phyloP scores from a whole-genome alignment of 2,797 vertebrate genomes.

The Crotalus adamanteus region DNA sequence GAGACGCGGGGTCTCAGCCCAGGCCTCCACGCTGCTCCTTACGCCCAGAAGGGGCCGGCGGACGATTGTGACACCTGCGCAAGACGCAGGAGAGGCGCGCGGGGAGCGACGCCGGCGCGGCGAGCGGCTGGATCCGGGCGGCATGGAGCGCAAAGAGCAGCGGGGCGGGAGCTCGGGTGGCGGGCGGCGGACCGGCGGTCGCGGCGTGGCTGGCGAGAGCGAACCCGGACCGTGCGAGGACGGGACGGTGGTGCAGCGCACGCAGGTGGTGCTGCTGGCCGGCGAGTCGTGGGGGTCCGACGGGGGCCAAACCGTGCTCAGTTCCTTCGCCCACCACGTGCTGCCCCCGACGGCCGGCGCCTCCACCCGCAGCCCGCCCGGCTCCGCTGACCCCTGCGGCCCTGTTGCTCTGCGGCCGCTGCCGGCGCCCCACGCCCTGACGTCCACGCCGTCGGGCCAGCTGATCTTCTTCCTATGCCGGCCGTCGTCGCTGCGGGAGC shows the following conservation, averaged over 20 bases:
- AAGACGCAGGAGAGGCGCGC: neutral
- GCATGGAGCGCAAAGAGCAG: neutral
- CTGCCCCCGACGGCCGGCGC: neutral
- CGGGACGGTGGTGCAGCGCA: conserved; percentile 25
- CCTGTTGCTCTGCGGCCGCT: neutral
- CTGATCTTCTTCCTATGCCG: conserved; percentile 29
- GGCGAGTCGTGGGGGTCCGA: conserved; percentile 8
- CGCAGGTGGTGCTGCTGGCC: conserved; percentile 25
- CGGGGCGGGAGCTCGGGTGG: neutral
- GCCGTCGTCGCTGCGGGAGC: conserved; percentile 6
- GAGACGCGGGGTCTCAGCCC: neutral
- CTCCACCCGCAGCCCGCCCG: neutral
- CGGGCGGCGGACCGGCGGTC: neutral
- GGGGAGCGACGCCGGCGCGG: neutral
- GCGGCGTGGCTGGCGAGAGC: neutral
- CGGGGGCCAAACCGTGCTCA: neutral
- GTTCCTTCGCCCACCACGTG: conserved; percentile 3
- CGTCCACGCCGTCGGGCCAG: neutral
- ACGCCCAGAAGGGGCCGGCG: neutral
- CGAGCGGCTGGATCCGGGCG: neutral
- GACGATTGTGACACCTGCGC: conserved; percentile 4
- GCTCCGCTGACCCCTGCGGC: fast-evolving
- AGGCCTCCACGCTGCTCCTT: neutral
- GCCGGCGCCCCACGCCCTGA: too few relatives aligned
- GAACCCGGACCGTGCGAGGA: neutral